Evolutionary conservation across 2,888 invertebrate species (phyloP).

Genomic region (Halictus ligatus): DNA sequence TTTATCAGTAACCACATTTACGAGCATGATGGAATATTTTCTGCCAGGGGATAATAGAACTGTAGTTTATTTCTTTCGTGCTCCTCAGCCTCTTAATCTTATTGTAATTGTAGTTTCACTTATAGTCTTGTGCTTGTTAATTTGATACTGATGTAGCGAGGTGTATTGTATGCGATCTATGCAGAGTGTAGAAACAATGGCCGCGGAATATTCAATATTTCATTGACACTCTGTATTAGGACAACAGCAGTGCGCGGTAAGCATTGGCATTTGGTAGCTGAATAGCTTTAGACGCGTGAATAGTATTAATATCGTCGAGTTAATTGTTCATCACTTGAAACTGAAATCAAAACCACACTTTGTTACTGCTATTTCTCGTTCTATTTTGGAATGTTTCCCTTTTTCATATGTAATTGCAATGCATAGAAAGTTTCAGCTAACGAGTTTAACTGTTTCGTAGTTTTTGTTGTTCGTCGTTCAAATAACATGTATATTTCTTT

Average conservation of each 20-base stretch:
- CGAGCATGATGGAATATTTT: background rate
- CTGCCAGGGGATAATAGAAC: background rate
- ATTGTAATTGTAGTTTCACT: background rate
- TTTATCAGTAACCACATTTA: background rate
- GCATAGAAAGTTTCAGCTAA: no score
- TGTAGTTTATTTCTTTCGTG: background rate
- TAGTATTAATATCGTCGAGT: background rate
- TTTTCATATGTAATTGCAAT: no score
- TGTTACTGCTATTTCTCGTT: background rate
- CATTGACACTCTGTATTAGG: background rate
- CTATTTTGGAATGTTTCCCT: background rate
- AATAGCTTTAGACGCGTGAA: background rate
- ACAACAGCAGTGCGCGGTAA: background rate
- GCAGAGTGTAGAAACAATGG: background rate
- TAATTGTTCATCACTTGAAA: background rate
- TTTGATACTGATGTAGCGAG: background rate
- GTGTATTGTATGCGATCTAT: background rate
- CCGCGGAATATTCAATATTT: background rate
- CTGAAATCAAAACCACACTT: background rate
- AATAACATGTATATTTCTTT: background rate
- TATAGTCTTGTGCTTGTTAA: background rate
- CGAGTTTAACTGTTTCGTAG: no score
- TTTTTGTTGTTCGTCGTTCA: no score
- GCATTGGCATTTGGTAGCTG: background rate
- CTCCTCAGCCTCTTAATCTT: background rate